These are phyloP conservation scores for Diadegma fenestrale DNA, from an alignment of 2,888 invertebrate genomes.

Conservation along the genomic window DNA sequence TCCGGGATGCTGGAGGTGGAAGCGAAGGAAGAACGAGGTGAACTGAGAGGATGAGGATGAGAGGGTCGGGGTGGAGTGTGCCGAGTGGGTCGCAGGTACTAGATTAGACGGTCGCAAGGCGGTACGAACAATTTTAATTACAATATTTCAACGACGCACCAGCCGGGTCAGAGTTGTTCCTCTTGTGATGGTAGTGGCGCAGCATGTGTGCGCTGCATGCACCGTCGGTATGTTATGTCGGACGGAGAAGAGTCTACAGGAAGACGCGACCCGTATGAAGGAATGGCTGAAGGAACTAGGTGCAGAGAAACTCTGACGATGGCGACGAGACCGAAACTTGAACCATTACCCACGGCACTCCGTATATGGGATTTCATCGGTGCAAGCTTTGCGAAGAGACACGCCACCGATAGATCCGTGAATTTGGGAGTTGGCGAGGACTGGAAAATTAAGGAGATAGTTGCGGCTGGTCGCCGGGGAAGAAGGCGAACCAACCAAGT, in stretches of 20 bases:
- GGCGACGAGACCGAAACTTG: conserved; percentile 71
- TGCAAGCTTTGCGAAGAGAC: conserved; percentile 26
- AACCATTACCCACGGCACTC: conserved; percentile 67
- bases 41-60: conserved; percentile 17
- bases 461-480: conserved; percentile 21
- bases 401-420: conserved; percentile 37
- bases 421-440: conserved; percentile 21
- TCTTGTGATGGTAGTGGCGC: conserved; percentile 33
- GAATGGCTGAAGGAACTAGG: conserved; percentile 36
- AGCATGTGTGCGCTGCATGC: conserved; percentile 38
- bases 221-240: conserved; percentile 36
- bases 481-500: conserved; percentile 41
- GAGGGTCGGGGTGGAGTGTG: conserved; percentile 16
- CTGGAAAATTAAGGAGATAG: not conserved
- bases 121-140: conserved; percentile 73
- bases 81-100: conserved; percentile 36
- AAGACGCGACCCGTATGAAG: not conserved
- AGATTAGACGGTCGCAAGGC: conserved; percentile 16
- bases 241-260: conserved; percentile 21
- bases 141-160: conserved; percentile 71
- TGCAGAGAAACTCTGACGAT: conserved; percentile 57
- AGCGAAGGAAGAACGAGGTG: conserved; percentile 14
- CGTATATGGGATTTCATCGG: conserved; percentile 48
- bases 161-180: conserved; percentile 51
- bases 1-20: conserved; percentile 14